Percentiles rank a stretch among this genome's conserved stretches.
Conservation (phyloP, 2,113 vertebrate species). For the Piliocolobus tephrosceles region DNA sequence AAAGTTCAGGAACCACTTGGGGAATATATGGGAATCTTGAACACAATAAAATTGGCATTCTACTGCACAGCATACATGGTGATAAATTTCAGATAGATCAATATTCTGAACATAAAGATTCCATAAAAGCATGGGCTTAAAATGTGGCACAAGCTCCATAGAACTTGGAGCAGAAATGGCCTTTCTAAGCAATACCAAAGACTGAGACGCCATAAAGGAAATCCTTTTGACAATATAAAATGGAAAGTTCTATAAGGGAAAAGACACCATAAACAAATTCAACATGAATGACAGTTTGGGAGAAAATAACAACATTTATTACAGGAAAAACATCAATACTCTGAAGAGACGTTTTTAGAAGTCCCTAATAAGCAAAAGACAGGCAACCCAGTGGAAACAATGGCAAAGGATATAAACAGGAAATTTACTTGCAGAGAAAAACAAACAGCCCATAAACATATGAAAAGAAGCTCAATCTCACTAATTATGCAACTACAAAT, state of each 20-base stretch:
- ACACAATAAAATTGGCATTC: not conserved
- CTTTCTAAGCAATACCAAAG: not conserved
- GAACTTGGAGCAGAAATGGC: not conserved
- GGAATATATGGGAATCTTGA: not conserved
- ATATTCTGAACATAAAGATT: not conserved
- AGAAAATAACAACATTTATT: not conserved
- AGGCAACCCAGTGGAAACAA: conserved; percentile 9
- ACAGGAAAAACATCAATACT: not conserved
- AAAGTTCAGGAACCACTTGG: not conserved
- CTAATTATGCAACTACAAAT: not conserved
- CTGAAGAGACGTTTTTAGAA: not conserved
- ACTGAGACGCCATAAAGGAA: not conserved
- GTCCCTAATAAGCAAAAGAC: not conserved
- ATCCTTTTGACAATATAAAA: not conserved
- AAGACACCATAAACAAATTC: not conserved
- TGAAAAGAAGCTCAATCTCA: not conserved
- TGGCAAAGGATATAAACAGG: not conserved
- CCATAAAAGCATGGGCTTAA: not conserved
- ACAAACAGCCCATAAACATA: not conserved
- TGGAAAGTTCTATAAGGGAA: rapidly evolving
- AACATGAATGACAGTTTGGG: not conserved
- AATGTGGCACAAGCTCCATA: not conserved
- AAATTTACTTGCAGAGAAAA: not conserved
- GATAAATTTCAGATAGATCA: not conserved
- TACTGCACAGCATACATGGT: not conserved